A percentile compares a stretch with the other conserved stretches of the same genome.
These are phyloP conservation scores for Habrosyne pyritoides DNA, from an alignment of 2,888 invertebrate species.

Conservation along the genomic window DNA sequence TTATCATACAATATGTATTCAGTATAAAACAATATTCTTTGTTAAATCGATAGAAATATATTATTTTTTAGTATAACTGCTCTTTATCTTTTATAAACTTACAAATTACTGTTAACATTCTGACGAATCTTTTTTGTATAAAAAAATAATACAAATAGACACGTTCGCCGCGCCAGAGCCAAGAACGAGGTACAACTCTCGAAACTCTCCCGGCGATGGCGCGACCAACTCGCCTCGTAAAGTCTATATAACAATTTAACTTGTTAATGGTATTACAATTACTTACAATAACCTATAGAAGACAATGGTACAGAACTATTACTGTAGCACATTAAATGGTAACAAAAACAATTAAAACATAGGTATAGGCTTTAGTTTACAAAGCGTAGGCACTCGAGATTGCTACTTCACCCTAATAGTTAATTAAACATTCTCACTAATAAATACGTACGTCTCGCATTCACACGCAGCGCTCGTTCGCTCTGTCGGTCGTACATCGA, in stretches of 20 bases:
- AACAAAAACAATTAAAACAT: constrained; percentile 82
- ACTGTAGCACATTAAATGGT: constrained; percentile 79
- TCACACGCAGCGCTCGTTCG: constrained; percentile 53
- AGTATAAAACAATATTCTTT: constrained; percentile 83
- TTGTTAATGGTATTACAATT: constrained; percentile 80
- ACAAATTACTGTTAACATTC: constrained; percentile 82
- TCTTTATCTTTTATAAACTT: constrained; percentile 80
- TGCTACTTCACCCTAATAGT: constrained; percentile 77
- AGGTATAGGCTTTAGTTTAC: constrained; percentile 80
- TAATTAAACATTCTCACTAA: constrained; percentile 76
- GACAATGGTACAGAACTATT: constrained; percentile 79
- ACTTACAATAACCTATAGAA: constrained; percentile 77
- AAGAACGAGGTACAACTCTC: constrained; percentile 29
- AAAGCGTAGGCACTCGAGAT: constrained; percentile 84
- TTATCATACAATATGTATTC: constrained; percentile 81
- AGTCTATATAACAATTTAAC: constrained; percentile 77
- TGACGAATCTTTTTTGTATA: constrained; percentile 74
- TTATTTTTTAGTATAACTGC: constrained; percentile 82
- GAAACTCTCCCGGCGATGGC: constrained; percentile 20
- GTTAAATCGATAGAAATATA: constrained; percentile 84
- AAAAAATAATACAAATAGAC: constrained; percentile 80
- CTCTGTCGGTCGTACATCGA: constrained; percentile 47
- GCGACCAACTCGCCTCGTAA: constrained; percentile 46
- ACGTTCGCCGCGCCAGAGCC: constrained; percentile 32
- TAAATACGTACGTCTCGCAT: constrained; percentile 76